Evolutionary conservation across 2,797 vertebrate species (phyloP).

Genomic region (Geotria australis): DNA sequence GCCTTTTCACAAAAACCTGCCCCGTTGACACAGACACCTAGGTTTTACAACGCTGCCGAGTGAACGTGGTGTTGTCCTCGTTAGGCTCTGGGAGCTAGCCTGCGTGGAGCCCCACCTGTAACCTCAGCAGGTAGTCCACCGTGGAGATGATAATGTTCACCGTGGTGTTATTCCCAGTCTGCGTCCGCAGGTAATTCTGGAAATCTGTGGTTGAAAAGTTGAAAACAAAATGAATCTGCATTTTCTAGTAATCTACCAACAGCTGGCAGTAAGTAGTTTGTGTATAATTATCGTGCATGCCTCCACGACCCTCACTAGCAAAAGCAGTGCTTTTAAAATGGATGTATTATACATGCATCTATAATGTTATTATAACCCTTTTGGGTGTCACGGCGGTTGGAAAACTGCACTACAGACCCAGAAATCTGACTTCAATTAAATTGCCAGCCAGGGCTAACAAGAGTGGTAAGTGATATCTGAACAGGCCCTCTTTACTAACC

Average conservation of each 20-base stretch:
- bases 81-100: too few relatives aligned
- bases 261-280: background rate
- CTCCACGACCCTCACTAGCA: too few relatives aligned
- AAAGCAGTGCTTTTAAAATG: too few relatives aligned
- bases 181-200: slow-evolving; percentile 79
- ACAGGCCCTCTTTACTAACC: too few relatives aligned
- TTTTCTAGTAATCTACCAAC: too few relatives aligned
- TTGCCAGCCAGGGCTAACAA: background rate
- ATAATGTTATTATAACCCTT: background rate
- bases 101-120: slow-evolving; percentile 24
- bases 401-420: background rate
- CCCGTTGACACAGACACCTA: too few relatives aligned
- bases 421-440: background rate
- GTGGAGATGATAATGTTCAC: slow-evolving; percentile 92
- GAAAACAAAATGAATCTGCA: too few relatives aligned
- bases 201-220: slow-evolving; percentile 25
- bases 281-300: too few relatives aligned
- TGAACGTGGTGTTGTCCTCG: too few relatives aligned
- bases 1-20: background rate
- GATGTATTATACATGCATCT: too few relatives aligned
- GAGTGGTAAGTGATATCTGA: background rate
- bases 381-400: too few relatives aligned
- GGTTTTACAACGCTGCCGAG: too few relatives aligned
- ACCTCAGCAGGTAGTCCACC: slow-evolving; percentile 69
- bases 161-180: slow-evolving; percentile 81